phyloP scores from a whole-genome alignment of 1,140 invertebrate species.

The Leptoteleia sp. region DNA sequence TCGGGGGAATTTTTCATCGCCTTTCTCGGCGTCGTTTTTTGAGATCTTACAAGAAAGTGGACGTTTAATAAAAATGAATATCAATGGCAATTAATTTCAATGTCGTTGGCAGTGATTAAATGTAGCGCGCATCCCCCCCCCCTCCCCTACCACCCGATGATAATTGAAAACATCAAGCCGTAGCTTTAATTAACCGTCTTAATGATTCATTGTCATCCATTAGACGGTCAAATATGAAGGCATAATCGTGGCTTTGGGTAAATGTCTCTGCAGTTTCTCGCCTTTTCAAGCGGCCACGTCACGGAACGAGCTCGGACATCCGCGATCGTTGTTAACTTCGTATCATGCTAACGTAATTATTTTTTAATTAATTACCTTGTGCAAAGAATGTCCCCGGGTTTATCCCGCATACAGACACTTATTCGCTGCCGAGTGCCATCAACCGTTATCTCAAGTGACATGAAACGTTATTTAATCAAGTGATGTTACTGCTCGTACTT shows the following conservation, averaged over 20 bases:
- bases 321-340: constrained; percentile 46
- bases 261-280: constrained; percentile 31
- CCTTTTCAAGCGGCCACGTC: constrained; percentile 25
- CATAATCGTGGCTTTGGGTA: constrained; percentile 29
- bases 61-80: too few relatives aligned
- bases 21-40: too few relatives aligned
- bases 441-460: constrained; percentile 21
- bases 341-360: constrained; percentile 47
- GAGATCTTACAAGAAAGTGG: too few relatives aligned
- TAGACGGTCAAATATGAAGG: constrained; percentile 33
- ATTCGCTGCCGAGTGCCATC: constrained; percentile 15
- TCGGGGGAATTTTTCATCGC: too few relatives aligned
- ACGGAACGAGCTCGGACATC: constrained; percentile 25
- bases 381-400: constrained; percentile 19
- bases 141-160: constrained; percentile 27
- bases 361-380: constrained; percentile 48
- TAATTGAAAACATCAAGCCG: constrained; percentile 47
- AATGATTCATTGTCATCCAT: constrained; percentile 33
- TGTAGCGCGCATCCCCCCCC: too few relatives aligned
- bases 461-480: constrained; percentile 14
- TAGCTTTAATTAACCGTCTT: constrained; percentile 38
- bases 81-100: constrained; percentile 41
- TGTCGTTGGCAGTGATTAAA: constrained; percentile 40
- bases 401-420: constrained; percentile 14
- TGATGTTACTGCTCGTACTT: neutral